Conservation (phyloP, 64 coral and sea anemone species). For the Porites lutea region DNA sequence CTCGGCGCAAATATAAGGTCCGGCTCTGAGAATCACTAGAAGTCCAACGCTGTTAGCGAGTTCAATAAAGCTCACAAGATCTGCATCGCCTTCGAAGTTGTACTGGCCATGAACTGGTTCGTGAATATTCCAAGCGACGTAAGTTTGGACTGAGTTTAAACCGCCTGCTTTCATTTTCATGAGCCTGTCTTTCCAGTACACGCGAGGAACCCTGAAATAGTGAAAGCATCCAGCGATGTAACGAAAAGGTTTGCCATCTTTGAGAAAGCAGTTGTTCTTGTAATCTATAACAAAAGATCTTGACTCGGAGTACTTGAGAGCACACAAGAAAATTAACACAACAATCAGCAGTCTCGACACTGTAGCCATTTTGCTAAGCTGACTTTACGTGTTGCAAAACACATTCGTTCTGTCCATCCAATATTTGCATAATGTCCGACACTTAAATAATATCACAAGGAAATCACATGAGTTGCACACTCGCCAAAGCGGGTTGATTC, state of each 20-base stretch:
- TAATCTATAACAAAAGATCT: constrained; percentile 62
- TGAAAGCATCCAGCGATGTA: constrained; percentile 82
- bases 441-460: too few relatives aligned
- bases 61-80: constrained; percentile 65
- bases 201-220: constrained; percentile 82
- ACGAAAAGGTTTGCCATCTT: constrained; percentile 87
- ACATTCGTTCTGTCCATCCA: too few relatives aligned
- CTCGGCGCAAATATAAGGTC: constrained; percentile 79
- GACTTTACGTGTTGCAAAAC: too few relatives aligned
- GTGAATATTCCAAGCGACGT: too few relatives aligned
- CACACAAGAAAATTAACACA: background rate
- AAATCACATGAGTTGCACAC: too few relatives aligned
- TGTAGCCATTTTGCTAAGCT: background rate
- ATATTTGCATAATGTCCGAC: too few relatives aligned
- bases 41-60: constrained; percentile 69
- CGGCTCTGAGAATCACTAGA: constrained; percentile 74
- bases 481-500: too few relatives aligned
- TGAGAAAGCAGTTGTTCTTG: constrained; percentile 75
- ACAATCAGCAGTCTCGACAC: background rate
- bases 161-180: constrained; percentile 74
- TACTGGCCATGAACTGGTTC: background rate
- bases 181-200: background rate
- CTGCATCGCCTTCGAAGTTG: constrained; percentile 79
- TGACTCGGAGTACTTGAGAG: background rate
- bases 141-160: constrained; percentile 46